Percentiles rank a stretch among this genome's conserved stretches.
Evolutionary conservation across 2,888 invertebrate genomes (phyloP).

Genomic region (Nomada flava): DNA sequence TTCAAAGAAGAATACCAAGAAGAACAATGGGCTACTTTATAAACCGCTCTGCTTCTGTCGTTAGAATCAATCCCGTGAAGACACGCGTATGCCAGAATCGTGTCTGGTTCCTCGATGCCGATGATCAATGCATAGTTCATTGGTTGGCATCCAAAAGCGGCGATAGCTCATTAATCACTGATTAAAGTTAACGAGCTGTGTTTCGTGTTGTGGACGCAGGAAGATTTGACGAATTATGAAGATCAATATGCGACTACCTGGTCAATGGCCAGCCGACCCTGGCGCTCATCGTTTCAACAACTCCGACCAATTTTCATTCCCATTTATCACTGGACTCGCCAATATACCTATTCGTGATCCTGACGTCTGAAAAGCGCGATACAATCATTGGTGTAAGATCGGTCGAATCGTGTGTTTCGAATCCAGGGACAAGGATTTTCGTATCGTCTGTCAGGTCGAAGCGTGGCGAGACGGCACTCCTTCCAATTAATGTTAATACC

Average conservation of each 20-base stretch:
- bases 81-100: neutral
- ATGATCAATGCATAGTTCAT: slow-evolving; percentile 47
- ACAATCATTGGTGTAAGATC: neutral
- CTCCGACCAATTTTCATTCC: neutral
- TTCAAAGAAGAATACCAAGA: no score
- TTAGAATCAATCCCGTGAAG: neutral
- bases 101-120: slow-evolving; percentile 2
- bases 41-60: neutral
- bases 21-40: no score
- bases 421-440: neutral
- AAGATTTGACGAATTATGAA: slow-evolving; percentile 50
- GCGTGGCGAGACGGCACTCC: slow-evolving; percentile 4
- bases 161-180: slow-evolving; percentile 49
- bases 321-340: no score
- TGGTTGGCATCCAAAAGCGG: slow-evolving; percentile 34
- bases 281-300: neutral
- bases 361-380: no score
- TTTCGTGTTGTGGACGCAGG: slow-evolving; percentile 31
- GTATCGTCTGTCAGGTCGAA: slow-evolving; percentile 17
- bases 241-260: slow-evolving; percentile 42
- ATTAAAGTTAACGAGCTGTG: slow-evolving; percentile 59
- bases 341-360: no score
- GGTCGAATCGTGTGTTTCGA: neutral
- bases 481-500: slow-evolving; percentile 57
- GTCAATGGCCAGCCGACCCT: slow-evolving; percentile 11